Percentiles rank a stretch among this genome's conserved stretches.
These are phyloP conservation scores for Melanotaenia trifasciata DNA, from an alignment of 2,797 vertebrate genomes.

Conservation along the genomic window DNA sequence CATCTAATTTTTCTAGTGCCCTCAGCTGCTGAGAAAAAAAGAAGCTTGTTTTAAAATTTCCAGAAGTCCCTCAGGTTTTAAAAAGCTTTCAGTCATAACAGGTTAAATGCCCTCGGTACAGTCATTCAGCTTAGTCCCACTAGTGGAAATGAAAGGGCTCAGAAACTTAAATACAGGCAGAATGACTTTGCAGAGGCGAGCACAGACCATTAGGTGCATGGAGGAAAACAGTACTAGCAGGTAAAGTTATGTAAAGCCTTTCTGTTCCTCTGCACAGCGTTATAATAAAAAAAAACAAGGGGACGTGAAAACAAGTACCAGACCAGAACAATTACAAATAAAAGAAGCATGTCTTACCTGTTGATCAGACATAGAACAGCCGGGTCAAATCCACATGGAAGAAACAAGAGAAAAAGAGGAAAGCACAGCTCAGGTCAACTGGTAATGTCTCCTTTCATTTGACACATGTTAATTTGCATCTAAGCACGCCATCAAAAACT, in stretches of 20 bases:
- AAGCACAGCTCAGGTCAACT: conserved; percentile 17
- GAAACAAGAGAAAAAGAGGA: conserved; percentile 11
- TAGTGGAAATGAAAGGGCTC: conserved; percentile 24
- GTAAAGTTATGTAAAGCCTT: conserved; percentile 12
- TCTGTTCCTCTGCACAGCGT: conserved; percentile 25
- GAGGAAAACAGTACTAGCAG: background rate
- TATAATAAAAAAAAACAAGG: background rate
- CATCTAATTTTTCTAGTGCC: background rate
- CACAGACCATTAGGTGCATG: conserved; percentile 6
- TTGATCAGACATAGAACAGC: conserved; percentile 1
- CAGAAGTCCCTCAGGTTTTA: background rate
- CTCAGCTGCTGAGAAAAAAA: background rate
- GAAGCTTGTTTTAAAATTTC: background rate
- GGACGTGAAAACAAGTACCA: background rate
- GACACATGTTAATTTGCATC: background rate
- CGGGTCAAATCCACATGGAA: background rate
- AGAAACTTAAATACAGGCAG: conserved; percentile 11
- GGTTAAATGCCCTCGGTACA: conserved; percentile 32
- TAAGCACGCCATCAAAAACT: conserved; percentile 1
- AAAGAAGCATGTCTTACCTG: conserved; percentile 48
- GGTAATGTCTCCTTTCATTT: background rate
- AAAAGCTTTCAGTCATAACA: background rate
- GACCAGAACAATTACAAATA: background rate
- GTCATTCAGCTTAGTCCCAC: conserved; percentile 27
- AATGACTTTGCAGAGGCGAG: conserved; percentile 13